phyloP scores from a whole-genome alignment of 2,113 vertebrate species.

The Lepus europaeus region DNA sequence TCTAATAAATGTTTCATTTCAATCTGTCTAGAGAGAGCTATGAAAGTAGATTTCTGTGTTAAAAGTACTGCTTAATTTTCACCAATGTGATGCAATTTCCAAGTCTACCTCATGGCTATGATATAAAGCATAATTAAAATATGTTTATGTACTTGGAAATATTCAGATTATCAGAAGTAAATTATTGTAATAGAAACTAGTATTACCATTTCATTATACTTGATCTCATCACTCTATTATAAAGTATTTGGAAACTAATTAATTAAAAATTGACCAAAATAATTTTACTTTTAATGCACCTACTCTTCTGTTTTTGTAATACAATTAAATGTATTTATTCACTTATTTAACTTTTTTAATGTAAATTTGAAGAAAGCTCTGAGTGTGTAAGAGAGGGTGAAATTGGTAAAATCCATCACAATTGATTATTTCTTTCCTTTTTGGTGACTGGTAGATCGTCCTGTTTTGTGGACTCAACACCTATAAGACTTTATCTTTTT shows the following conservation, averaged over 20 bases:
- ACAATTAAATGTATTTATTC: background rate
- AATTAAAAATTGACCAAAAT: constrained; percentile 18
- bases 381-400: background rate
- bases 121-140: constrained; percentile 55
- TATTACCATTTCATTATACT: background rate
- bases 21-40: constrained; percentile 42
- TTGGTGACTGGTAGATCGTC: background rate
- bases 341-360: background rate
- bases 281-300: background rate
- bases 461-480: background rate
- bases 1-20: constrained; percentile 65
- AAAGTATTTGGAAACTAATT: constrained; percentile 28
- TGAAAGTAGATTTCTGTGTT: constrained; percentile 63
- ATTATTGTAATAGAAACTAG: background rate
- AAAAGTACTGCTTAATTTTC: constrained; percentile 57
- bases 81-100: constrained; percentile 10
- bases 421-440: background rate
- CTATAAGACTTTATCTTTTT: background rate
- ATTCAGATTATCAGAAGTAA: constrained; percentile 17
- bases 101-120: background rate
- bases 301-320: background rate
- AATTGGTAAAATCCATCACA: background rate
- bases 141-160: constrained; percentile 1
- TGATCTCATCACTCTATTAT: background rate
- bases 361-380: background rate